These are phyloP conservation scores for Caenorhabditis plicata DNA, from an alignment of 2,888 invertebrate genomes.

Conservation along the genomic window DNA sequence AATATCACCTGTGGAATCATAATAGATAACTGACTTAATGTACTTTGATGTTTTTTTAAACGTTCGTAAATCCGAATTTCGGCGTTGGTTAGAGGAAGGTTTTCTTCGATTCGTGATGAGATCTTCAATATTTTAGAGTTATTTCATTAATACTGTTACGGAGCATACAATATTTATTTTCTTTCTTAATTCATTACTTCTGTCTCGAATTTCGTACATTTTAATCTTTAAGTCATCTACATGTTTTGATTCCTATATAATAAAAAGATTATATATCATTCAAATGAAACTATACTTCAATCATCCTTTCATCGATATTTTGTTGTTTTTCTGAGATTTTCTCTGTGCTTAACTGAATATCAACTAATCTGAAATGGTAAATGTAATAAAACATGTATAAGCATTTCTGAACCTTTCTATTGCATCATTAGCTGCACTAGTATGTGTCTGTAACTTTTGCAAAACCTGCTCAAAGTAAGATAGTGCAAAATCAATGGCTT, in stretches of 20 bases:
- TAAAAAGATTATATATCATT: not conserved
- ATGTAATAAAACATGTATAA: too few species aligned
- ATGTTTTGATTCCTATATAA: slow-evolving; percentile 10
- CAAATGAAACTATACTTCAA: slow-evolving; percentile 5
- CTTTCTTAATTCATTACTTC: slow-evolving; percentile 14
- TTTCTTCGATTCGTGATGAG: slow-evolving; percentile 22
- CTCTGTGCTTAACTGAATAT: slow-evolving; percentile 4
- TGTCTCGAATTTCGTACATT: slow-evolving; percentile 7
- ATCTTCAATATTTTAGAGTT: not conserved
- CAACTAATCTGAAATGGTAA: too few species aligned
- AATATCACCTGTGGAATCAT: slow-evolving; percentile 4
- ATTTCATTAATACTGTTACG: not conserved
- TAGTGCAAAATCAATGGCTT: slow-evolving; percentile 12
- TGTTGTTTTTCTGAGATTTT: slow-evolving; percentile 8
- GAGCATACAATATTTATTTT: slow-evolving; percentile 3
- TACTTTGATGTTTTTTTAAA: slow-evolving; percentile 19
- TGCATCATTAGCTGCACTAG: not conserved
- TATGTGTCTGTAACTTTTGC: slow-evolving; percentile 7
- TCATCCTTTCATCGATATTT: slow-evolving; percentile 9
- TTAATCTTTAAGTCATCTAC: slow-evolving; percentile 10
- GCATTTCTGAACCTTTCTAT: too few species aligned
- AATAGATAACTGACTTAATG: slow-evolving; percentile 2
- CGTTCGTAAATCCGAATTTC: slow-evolving; percentile 15
- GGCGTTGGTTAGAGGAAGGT: slow-evolving; percentile 18
- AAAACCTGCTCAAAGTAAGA: slow-evolving; percentile 11